Evolutionary conservation across 2,888 invertebrate species (phyloP), one percentile per base, ranked within the genome.

Genomic region (Pelosia muscerda): DNA sequence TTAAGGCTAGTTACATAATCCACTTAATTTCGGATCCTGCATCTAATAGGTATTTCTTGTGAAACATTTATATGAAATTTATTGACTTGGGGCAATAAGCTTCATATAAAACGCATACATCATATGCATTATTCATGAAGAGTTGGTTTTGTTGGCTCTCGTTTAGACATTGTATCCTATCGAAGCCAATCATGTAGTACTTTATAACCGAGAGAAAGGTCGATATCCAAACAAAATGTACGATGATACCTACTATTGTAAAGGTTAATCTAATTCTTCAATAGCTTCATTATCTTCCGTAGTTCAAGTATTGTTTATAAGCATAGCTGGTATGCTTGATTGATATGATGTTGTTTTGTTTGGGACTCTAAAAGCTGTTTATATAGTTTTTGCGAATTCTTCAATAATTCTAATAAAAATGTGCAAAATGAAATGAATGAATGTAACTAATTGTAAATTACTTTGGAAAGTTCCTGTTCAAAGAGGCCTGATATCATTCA

Each of bases 131-230:
- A 42, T 60, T 23, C 26, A 42, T 42, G 60, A 63, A 54, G 19
- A 15, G 8, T 25, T 55, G 13, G 23, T 23, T 64, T 58, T 49
- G 19, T 58, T 57, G 49, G 28, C 55, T 63, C 28, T 31, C 28
- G 55, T 54, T 55, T 31, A 31, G 8, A 59, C 22, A 28, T 63
- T 19, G 19, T 55, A 55, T 34, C 31, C 13, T 38, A 64, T 49
- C 42, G 28, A 23, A 26, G 49, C 49, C 23, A 65, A 58, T 65
- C 58, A 49, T 53, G 53, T 58, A 31, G 28, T 57, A 64, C 15
- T 15, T 23, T 19, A 53, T 49, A n/a, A 6, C 42, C 26, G 34
- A 65, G 23, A 65, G 28, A 58, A 26, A 64, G 65, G 65, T 65
- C 49, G 31, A 42, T 53, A 42, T 23, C 64, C 49, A 57, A 38